Evolutionary conservation across 2,888 invertebrate genomes (phyloP).

Genomic region (Eupeodes luniger): DNA sequence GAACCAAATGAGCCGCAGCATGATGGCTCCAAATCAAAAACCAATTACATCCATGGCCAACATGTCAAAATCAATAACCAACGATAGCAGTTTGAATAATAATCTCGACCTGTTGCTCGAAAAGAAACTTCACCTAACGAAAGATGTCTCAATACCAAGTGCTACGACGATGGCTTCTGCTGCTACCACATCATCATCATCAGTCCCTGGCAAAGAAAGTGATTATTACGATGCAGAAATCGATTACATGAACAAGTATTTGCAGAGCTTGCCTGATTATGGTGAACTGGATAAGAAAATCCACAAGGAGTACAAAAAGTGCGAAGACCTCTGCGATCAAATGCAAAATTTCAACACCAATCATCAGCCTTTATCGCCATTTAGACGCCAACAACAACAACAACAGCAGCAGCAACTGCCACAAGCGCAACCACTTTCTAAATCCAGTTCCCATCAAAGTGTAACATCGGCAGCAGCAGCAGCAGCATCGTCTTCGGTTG

Average conservation of each 20-base stretch:
- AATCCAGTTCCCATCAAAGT: constrained; percentile 83
- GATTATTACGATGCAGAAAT: constrained; percentile 84
- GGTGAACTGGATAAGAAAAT: constrained; percentile 83
- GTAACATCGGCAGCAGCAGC: constrained; percentile 72
- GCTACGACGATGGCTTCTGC: background rate
- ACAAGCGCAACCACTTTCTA: constrained; percentile 79
- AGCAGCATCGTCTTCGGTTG: background rate
- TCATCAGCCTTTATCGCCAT: constrained; percentile 49
- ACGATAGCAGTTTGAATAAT: constrained; percentile 68
- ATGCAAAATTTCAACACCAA: constrained; percentile 79
- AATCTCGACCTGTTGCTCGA: constrained; percentile 70
- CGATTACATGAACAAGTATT: constrained; percentile 84
- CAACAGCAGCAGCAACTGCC: constrained; percentile 77
- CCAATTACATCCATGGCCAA: constrained; percentile 46
- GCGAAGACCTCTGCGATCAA: constrained; percentile 83
- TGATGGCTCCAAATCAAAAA: constrained; percentile 64
- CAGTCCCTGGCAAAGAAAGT: constrained; percentile 67
- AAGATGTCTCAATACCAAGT: constrained; percentile 64
- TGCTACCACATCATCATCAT: constrained; percentile 7
- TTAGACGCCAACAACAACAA: constrained; percentile 77
- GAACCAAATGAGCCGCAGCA: constrained; percentile 62
- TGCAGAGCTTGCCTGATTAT: constrained; percentile 84
- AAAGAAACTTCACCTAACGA: constrained; percentile 69
- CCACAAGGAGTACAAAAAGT: constrained; percentile 84
- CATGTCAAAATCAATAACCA: constrained; percentile 71